Percentiles rank a stretch among this genome's conserved stretches.
These are phyloP conservation scores for Cherax destructor DNA, from an alignment of 1,140 invertebrate genomes.

Conservation along the genomic window DNA sequence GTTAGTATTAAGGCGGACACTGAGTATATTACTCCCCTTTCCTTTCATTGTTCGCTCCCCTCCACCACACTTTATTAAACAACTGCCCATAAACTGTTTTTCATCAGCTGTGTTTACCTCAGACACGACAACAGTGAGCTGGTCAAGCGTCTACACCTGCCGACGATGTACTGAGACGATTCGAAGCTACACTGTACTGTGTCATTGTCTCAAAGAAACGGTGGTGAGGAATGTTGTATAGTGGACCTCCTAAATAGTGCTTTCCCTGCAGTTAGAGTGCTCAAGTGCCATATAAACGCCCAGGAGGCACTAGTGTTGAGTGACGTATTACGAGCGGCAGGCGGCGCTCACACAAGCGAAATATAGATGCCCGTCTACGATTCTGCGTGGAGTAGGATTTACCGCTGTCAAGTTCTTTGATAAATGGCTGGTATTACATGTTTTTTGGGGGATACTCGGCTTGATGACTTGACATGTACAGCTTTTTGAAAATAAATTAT, in stretches of 20 bases:
- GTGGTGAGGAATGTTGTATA: not conserved
- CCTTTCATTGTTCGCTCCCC: too few relatives aligned
- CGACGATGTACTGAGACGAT: too few relatives aligned
- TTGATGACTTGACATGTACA: not conserved
- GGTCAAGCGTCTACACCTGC: too few relatives aligned
- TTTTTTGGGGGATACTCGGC: not conserved
- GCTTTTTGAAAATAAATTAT: too few relatives aligned
- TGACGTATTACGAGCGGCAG: not conserved
- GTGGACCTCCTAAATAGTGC: not conserved
- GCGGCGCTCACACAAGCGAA: not conserved
- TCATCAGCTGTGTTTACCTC: too few relatives aligned
- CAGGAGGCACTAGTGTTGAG: not conserved
- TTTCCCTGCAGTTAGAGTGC: not conserved
- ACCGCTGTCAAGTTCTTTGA: not conserved
- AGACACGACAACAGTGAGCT: too few relatives aligned
- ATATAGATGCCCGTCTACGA: not conserved
- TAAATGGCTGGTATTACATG: not conserved
- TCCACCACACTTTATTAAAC: too few relatives aligned
- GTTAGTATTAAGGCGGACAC: too few relatives aligned
- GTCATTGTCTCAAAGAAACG: not conserved
- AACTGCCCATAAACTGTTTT: too few relatives aligned
- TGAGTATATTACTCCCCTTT: too few relatives aligned
- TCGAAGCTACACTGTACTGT: too few relatives aligned
- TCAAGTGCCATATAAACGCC: not conserved
- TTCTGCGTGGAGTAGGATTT: not conserved